Percentiles rank a stretch among this genome's conserved stretches.
Evolutionary conservation across 2,113 vertebrate species (phyloP).

Genomic region (Pyxicephalus adspersus): DNA sequence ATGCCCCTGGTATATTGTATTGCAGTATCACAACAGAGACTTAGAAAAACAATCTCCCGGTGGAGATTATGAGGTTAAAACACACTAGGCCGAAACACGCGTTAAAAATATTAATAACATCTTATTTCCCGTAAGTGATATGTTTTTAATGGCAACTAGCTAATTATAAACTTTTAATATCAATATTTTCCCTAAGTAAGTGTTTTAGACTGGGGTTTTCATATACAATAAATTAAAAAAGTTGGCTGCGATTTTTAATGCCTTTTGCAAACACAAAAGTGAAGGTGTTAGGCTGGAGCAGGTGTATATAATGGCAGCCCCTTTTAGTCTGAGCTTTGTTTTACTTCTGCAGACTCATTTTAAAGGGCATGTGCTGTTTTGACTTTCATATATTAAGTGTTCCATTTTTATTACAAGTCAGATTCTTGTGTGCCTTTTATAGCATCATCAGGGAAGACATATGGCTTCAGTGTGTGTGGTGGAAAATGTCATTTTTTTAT

Average conservation of each 20-base stretch:
- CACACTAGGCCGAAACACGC: constrained; percentile 12
- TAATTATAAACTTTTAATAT: constrained; percentile 44
- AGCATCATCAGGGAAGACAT: not conserved
- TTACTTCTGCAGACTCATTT: constrained; percentile 17
- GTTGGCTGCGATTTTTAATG: constrained; percentile 47
- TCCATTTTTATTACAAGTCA: constrained; percentile 42
- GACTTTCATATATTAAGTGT: constrained; percentile 38
- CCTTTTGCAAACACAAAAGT: constrained; percentile 38
- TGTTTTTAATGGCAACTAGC: constrained; percentile 47
- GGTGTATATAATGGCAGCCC: constrained; percentile 51
- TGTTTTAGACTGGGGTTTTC: constrained; percentile 28
- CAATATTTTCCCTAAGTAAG: constrained; percentile 44
- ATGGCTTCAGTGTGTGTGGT: constrained; percentile 27
- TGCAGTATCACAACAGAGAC: no score
- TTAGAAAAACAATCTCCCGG: no score
- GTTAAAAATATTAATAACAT: constrained; percentile 10
- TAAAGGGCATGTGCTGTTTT: constrained; percentile 22
- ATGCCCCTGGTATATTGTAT: no score
- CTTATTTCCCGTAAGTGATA: constrained; percentile 30
- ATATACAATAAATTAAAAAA: constrained; percentile 55
- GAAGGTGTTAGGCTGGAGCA: constrained; percentile 53
- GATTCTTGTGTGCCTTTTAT: constrained; percentile 21
- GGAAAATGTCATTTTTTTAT: no score
- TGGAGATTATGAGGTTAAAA: not conserved
- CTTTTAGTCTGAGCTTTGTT: constrained; percentile 23